phyloP scores from a whole-genome alignment of 2,113 vertebrate species.

The Tyto alba region DNA sequence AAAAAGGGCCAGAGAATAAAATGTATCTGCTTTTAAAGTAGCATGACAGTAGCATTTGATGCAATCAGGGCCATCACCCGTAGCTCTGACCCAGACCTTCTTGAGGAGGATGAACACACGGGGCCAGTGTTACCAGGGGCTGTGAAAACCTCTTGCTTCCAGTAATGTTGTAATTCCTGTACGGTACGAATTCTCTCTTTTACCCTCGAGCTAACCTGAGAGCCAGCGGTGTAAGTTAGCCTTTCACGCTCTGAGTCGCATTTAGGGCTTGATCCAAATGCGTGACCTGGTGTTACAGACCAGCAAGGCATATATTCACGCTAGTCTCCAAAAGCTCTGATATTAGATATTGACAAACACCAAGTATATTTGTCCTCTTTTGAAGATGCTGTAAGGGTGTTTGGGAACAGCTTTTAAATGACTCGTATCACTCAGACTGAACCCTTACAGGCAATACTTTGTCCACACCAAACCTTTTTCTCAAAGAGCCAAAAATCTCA shows the following conservation, averaged over 20 bases:
- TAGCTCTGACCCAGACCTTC: background rate
- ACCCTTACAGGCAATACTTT: background rate
- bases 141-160: background rate
- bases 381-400: background rate
- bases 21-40: background rate
- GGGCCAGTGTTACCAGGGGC: background rate
- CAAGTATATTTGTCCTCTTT: background rate
- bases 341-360: background rate
- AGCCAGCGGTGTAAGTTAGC: background rate
- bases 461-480: background rate
- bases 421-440: background rate
- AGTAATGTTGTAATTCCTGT: background rate
- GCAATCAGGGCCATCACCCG: background rate
- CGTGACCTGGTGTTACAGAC: background rate
- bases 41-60: background rate
- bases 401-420: background rate
- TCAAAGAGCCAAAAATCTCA: background rate
- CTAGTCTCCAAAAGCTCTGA: background rate
- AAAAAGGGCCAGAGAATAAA: background rate
- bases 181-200: background rate
- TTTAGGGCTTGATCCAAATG: background rate
- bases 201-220: background rate
- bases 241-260: accelerated
- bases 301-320: background rate
- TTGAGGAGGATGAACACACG: background rate